Conservation (phyloP, 2,888 invertebrate genomes). For the Idaea biselata region DNA sequence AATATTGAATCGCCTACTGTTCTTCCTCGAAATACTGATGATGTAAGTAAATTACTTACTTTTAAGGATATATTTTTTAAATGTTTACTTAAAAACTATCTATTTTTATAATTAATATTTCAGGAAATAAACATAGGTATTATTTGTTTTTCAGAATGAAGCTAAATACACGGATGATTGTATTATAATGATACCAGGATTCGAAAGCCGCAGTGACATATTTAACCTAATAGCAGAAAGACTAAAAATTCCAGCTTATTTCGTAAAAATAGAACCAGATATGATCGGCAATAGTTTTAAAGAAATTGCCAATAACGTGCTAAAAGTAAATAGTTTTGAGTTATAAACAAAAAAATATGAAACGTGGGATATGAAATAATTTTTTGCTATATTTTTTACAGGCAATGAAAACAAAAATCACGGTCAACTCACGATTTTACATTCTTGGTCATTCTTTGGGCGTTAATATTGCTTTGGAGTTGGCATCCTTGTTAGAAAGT, state of each 20-base stretch:
- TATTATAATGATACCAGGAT: constrained; percentile 52
- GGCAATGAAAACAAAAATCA: constrained; percentile 38
- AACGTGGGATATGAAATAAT: constrained; percentile 12
- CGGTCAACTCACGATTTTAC: constrained; percentile 40
- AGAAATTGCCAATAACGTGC: constrained; percentile 40
- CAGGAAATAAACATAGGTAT: too few species aligned
- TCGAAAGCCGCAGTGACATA: constrained; percentile 49
- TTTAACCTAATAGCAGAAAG: constrained; percentile 40
- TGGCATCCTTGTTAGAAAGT: constrained; percentile 50
- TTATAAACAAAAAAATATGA: constrained; percentile 10
- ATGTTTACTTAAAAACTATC: too few species aligned
- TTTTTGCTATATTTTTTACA: constrained; percentile 23
- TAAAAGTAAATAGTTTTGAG: constrained; percentile 35
- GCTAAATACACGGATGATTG: constrained; percentile 37
- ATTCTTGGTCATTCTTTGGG: constrained; percentile 53
- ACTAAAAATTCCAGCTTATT: constrained; percentile 44
- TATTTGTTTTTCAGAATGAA: constrained; percentile 35
- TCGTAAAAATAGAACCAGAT: constrained; percentile 45
- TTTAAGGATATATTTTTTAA: too few species aligned
- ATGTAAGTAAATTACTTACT: constrained; percentile 27
- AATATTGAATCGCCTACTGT: neutral
- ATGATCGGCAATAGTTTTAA: constrained; percentile 39
- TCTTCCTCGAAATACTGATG: constrained; percentile 18
- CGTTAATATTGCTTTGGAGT: constrained; percentile 52
- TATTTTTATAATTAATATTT: too few species aligned